Conservation (phyloP, 2,888 invertebrate species). For the Dromius quadrimaculatus region DNA sequence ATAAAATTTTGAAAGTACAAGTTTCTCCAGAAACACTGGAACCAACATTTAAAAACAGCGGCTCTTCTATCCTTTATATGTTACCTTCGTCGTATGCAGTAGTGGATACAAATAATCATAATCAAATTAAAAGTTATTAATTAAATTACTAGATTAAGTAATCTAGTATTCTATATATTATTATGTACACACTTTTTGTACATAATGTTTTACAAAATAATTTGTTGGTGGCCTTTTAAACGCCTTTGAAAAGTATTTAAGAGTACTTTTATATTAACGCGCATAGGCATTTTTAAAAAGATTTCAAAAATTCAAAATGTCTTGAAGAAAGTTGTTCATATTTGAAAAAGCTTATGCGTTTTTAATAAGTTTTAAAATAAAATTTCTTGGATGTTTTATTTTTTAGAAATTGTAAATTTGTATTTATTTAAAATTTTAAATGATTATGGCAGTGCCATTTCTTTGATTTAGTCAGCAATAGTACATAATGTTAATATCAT, state of each 20-base stretch:
- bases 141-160: background rate
- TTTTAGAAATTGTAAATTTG: slow-evolving; percentile 16
- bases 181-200: slow-evolving; percentile 10
- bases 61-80: slow-evolving; percentile 67
- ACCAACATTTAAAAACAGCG: slow-evolving; percentile 69
- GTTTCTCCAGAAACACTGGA: slow-evolving; percentile 69
- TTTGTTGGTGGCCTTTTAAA: slow-evolving; percentile 21
- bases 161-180: slow-evolving; percentile 28
- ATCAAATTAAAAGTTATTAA: slow-evolving; percentile 40
- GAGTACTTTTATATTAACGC: slow-evolving; percentile 11
- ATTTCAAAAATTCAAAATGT: slow-evolving; percentile 3
- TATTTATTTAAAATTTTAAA: slow-evolving; percentile 36
- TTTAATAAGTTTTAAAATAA: slow-evolving; percentile 5
- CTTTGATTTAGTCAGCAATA: slow-evolving; percentile 21
- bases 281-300: background rate
- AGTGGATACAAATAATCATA: slow-evolving; percentile 65
- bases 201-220: slow-evolving; percentile 26
- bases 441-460: slow-evolving; percentile 36
- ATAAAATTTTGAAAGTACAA: slow-evolving; percentile 72
- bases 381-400: slow-evolving; percentile 3
- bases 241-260: slow-evolving; percentile 17
- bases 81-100: slow-evolving; percentile 69
- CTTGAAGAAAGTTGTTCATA: slow-evolving; percentile 15
- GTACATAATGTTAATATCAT: too few species aligned
- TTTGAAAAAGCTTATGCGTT: slow-evolving; percentile 6